Percentiles rank a stretch among this genome's conserved stretches.
phyloP scores from a whole-genome alignment of 2,113 vertebrate species.

The Mesitornis unicolor region DNA sequence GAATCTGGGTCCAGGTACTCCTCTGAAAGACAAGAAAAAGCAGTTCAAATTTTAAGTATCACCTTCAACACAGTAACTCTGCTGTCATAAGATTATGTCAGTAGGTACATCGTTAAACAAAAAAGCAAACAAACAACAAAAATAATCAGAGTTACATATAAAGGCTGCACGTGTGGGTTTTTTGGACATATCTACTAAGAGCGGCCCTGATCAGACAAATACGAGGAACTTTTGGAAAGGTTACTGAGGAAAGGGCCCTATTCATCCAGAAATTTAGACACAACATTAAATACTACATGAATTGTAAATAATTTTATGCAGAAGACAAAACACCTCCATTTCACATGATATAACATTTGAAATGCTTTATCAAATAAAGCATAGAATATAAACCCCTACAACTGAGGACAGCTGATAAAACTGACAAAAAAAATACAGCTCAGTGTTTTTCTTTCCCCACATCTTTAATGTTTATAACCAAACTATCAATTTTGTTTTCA shows the following conservation, averaged over 20 bases:
- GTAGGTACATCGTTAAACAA: neutral
- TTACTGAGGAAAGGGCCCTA: neutral
- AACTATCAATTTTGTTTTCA: neutral
- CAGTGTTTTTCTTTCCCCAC: neutral
- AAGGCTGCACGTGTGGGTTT: neutral
- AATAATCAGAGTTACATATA: neutral
- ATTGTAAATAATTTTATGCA: neutral
- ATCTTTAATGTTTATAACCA: neutral
- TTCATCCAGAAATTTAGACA: neutral
- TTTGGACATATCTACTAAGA: neutral
- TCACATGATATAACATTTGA: neutral
- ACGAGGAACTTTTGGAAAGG: neutral
- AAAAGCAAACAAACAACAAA: neutral
- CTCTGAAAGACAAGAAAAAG: constrained; percentile 72
- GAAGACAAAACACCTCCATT: neutral
- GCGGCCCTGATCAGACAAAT: neutral
- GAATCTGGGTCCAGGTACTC: constrained; percentile 78
- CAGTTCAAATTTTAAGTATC: neutral
- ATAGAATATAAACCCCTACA: neutral
- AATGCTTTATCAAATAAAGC: neutral
- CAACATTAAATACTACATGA: neutral
- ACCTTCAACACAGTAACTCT: neutral
- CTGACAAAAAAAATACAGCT: neutral
- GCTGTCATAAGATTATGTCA: neutral
- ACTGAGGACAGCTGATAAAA: neutral